phyloP scores from a whole-genome alignment of 1,140 invertebrate species.

The Drosophila oshimai region DNA sequence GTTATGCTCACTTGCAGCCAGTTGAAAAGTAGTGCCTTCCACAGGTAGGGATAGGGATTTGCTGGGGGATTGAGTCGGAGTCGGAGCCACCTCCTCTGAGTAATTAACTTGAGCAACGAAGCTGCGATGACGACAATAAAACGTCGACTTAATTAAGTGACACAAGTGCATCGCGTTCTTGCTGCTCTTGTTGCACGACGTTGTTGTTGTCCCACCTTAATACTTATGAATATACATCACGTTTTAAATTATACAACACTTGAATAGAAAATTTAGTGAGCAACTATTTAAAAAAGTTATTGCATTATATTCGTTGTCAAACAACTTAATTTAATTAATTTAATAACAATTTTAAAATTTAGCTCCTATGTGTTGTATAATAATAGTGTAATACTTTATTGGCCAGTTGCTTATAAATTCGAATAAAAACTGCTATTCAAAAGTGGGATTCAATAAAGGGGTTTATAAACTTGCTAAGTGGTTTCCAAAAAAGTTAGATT shows the following conservation, averaged over 20 bases:
- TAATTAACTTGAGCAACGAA: constrained; percentile 76
- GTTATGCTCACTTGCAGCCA: constrained; percentile 77
- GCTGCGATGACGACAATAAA: constrained; percentile 66
- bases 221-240: constrained; percentile 1
- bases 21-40: constrained; percentile 56
- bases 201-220: constrained; percentile 3
- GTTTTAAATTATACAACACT: background rate
- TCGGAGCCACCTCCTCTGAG: constrained; percentile 22
- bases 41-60: constrained; percentile 26
- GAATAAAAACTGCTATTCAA: no score
- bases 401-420: no score
- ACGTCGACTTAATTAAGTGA: constrained; percentile 76
- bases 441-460: no score
- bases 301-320: no score
- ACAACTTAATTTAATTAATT: no score
- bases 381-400: no score
- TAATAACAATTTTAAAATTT: no score
- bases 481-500: no score
- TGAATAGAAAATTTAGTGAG: background rate
- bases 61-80: constrained; percentile 12
- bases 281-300: background rate
- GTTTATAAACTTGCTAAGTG: no score
- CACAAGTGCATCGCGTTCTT: constrained; percentile 66
- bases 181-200: constrained; percentile 1
- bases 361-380: no score